These are phyloP conservation scores for Harpagus bidentatus DNA, from an alignment of 2,113 vertebrate genomes.

Conservation along the genomic window DNA sequence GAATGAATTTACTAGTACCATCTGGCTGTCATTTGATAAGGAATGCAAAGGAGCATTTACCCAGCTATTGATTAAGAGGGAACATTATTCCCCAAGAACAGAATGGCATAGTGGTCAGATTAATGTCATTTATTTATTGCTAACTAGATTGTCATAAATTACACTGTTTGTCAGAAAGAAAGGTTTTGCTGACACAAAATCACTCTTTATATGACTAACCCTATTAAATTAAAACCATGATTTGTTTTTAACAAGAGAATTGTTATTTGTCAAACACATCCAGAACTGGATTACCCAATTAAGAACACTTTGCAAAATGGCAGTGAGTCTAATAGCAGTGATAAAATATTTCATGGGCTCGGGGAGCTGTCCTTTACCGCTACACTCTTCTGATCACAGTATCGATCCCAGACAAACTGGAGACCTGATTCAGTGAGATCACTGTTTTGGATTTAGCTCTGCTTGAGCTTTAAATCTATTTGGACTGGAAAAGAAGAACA, in stretches of 20 bases:
- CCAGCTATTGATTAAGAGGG: slow-evolving; percentile 48
- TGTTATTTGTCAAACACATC: not conserved
- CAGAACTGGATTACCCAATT: not conserved
- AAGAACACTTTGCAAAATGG: not conserved
- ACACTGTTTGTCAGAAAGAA: not conserved
- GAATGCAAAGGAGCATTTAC: slow-evolving; percentile 47
- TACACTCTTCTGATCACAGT: not conserved
- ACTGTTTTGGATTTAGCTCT: not conserved
- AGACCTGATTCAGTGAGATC: not conserved
- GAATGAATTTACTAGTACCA: slow-evolving; percentile 69
- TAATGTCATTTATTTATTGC: slow-evolving; percentile 10
- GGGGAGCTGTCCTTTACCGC: not conserved
- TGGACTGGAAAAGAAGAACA: not conserved
- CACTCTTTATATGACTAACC: slow-evolving; percentile 21
- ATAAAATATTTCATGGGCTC: not conserved
- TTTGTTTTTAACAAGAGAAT: slow-evolving; percentile 29
- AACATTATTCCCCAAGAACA: not conserved
- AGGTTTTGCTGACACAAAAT: slow-evolving; percentile 31
- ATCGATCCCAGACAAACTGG: not conserved
- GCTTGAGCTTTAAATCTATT: not conserved
- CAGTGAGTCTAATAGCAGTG: not conserved
- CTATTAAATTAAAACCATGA: slow-evolving; percentile 40
- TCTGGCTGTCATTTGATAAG: slow-evolving; percentile 75
- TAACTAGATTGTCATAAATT: slow-evolving; percentile 17
- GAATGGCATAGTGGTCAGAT: not conserved